These are phyloP conservation scores for Lasius fuliginosus DNA, from an alignment of 2,888 invertebrate species.

Conservation along the genomic window DNA sequence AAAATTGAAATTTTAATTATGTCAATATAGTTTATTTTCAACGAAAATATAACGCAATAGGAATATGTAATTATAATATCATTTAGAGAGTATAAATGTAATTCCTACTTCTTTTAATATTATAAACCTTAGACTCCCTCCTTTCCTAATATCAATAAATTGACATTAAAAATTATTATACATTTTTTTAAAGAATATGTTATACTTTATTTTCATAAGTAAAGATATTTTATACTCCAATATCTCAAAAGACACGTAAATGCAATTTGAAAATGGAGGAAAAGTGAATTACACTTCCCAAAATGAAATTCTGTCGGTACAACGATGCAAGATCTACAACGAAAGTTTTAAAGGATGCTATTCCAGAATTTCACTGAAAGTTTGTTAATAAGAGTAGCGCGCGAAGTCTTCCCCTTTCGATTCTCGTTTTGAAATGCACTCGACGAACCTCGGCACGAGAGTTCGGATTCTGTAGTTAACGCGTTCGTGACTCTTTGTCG, in stretches of 20 bases:
- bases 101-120: not conserved
- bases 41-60: constrained; percentile 8
- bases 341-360: constrained; percentile 23
- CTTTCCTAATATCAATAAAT: constrained; percentile 19
- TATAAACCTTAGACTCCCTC: not conserved
- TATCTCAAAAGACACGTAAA: not conserved
- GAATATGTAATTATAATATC: not conserved
- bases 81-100: constrained; percentile 1
- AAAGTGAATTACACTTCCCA: not conserved
- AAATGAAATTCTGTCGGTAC: not conserved
- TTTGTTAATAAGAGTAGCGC: constrained; percentile 34
- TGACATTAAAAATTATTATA: constrained; percentile 27
- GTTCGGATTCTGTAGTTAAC: constrained; percentile 21
- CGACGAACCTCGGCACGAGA: not conserved
- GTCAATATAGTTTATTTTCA: not conserved
- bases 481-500: constrained; percentile 18
- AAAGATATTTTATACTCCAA: not conserved
- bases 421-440: constrained; percentile 24
- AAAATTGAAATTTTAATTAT: not conserved
- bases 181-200: not conserved
- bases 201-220: not conserved
- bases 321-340: not conserved
- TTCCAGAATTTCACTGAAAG: constrained; percentile 29
- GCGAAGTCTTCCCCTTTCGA: not conserved
- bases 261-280: not conserved